These are phyloP conservation scores for Drosophila eohydei DNA, from an alignment of 2,888 invertebrate genomes.

Conservation along the genomic window DNA sequence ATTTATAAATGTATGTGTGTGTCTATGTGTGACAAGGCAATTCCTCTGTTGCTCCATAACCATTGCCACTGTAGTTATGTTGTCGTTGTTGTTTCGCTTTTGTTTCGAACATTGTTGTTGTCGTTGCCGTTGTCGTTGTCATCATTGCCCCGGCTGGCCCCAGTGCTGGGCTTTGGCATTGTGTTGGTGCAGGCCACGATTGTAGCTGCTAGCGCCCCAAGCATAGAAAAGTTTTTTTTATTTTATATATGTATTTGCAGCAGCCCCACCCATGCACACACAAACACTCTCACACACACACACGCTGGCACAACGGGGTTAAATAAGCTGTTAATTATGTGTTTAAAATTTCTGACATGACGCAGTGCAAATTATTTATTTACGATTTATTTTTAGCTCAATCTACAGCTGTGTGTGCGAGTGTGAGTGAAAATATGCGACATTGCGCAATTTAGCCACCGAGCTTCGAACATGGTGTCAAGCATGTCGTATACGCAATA, in stretches of 20 bases:
- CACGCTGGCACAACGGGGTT: conserved; percentile 61
- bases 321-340: conserved; percentile 83
- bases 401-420: conserved; percentile 2
- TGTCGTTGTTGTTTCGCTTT: conserved; percentile 58
- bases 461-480: conserved; percentile 5
- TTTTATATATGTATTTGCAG: conserved; percentile 72
- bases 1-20: conserved; percentile 10
- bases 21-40: conserved; percentile 43
- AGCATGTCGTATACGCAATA: conserved; percentile 23
- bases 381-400: conserved; percentile 74
- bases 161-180: conserved; percentile 49
- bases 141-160: conserved; percentile 68
- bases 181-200: conserved; percentile 75
- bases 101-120: conserved; percentile 66
- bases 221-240: conserved; percentile 73
- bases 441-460: conserved; percentile 45
- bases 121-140: conserved; percentile 66
- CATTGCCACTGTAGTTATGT: conserved; percentile 32
- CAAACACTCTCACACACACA: conserved; percentile 1
- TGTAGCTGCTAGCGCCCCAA: conserved; percentile 78
- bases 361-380: conserved; percentile 79
- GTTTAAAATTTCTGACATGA: conserved; percentile 79
- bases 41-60: conserved; percentile 49
- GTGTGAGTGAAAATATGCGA: conserved; percentile 36
- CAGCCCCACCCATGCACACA: conserved; percentile 10